Evolutionary conservation across 2,888 invertebrate genomes (phyloP).

Genomic region (Euzetes globulus): DNA sequence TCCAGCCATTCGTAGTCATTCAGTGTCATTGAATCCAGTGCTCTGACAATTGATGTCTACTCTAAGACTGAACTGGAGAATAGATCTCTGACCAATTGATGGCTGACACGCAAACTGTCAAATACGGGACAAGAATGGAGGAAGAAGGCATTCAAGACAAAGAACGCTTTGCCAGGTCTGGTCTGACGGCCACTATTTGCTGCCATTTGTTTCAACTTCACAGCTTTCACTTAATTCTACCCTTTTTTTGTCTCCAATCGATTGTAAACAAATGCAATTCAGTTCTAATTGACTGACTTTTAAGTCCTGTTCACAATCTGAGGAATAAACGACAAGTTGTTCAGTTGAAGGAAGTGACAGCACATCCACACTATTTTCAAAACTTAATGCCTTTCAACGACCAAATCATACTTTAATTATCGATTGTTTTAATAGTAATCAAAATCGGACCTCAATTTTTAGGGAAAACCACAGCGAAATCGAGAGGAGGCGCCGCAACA

Average conservation of each 20-base stretch:
- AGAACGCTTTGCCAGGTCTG: conserved; percentile 86
- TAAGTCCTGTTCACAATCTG: too few species aligned
- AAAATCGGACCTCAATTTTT: conserved; percentile 42
- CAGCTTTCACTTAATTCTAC: too few species aligned
- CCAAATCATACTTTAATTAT: too few species aligned
- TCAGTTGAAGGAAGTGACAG: too few species aligned
- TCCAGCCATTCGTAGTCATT: not conserved
- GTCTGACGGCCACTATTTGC: not conserved
- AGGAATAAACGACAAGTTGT: too few species aligned
- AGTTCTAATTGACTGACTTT: too few species aligned
- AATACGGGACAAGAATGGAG: conserved; percentile 57
- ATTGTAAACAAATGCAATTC: too few species aligned
- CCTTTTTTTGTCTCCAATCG: too few species aligned
- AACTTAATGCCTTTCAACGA: too few species aligned
- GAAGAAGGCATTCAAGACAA: conserved; percentile 92
- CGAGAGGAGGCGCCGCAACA: conserved; percentile 93
- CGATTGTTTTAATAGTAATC: not conserved
- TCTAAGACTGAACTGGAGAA: too few species aligned
- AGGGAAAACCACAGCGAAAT: conserved; percentile 99
- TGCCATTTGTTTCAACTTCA: not conserved
- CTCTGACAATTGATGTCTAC: too few species aligned
- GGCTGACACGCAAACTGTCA: not conserved
- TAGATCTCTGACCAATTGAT: not conserved
- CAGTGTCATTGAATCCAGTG: not conserved
- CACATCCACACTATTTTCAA: too few species aligned